These are phyloP conservation scores for Tolypeutes matacus DNA, from an alignment of 2,797 vertebrate species.

Conservation along the genomic window DNA sequence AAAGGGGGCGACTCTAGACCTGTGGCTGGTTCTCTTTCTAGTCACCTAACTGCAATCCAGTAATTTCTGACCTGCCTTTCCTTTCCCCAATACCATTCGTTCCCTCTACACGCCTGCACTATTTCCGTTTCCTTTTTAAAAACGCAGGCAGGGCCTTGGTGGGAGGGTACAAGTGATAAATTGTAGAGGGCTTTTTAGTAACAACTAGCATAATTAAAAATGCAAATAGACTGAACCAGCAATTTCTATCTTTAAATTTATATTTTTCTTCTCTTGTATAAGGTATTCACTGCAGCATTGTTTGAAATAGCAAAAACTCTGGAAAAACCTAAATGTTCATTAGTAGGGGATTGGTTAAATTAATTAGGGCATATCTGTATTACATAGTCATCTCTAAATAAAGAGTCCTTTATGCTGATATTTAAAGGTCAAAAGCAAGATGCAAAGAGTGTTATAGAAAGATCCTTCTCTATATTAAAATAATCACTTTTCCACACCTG, in stretches of 20 bases:
- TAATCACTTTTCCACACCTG: conserved; percentile 32
- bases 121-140: conserved; percentile 33
- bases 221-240: conserved; percentile 46
- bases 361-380: conserved; percentile 1
- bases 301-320: conserved; percentile 39
- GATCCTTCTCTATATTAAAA: not conserved
- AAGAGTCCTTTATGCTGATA: not conserved
- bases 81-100: not conserved
- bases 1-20: not conserved
- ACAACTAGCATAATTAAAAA: conserved; percentile 51
- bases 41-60: not conserved
- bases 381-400: not conserved
- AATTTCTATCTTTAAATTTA: conserved; percentile 56
- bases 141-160: not conserved
- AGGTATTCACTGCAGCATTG: conserved; percentile 46
- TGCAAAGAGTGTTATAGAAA: not conserved
- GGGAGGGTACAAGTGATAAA: not conserved
- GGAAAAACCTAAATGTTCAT: conserved; percentile 26
- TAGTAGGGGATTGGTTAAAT: not conserved
- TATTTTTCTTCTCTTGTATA: not conserved
- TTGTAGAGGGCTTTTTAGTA: conserved; percentile 50
- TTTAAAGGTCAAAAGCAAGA: conserved; percentile 26
- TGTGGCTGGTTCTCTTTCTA: not conserved
- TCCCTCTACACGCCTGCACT: not conserved
- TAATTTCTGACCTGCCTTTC: not conserved